Base-by-base conservation (phyloP, 2,113 vertebrate species). In the Phoxinus phoxinus region DNA sequence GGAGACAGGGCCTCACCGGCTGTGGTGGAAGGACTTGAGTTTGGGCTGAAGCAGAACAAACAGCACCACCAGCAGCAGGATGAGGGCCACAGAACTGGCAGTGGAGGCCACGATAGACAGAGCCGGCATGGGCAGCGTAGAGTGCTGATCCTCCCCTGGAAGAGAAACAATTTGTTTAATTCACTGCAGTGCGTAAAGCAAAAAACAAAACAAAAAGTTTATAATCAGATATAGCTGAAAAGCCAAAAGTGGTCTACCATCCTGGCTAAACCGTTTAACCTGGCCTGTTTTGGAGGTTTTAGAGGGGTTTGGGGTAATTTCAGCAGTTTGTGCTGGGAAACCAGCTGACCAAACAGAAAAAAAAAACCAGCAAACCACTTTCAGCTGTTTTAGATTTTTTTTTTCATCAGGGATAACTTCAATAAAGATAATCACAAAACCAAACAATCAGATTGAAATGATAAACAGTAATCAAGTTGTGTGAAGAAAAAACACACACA, bases 41-140 rank as follows among this genome's bases (percentile, higher is more conserved):
- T 98, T 99, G 67, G 98, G 98, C 93, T 99, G 98, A 87, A 99
- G 95, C 87, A 99, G 93, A 84, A 99, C 98, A 89, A 99, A 99
- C 81, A 99, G 93, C 89, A 99, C 97, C 83, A 99, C 96, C 27
- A 99, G 93, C 86, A 99, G 97, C 86, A 99, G 95, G 89, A 99
- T 97, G 88, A 99, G 94, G 0, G 94, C 96, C 0, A 99, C 98
- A 0, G 97, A 98, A 86, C 97, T 98, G 1, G 98, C 98, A 23
- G 98, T 99, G 86, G 97, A 96, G 5, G 96, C 96, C 89, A 99
- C 97, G 46, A 99, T 98, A 69, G 97, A 97, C 25, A 99, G 94
- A 0, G 98, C 95, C 37, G 98, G 96, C 59, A 97, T 96, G 23
- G 96, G 97, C 11, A 98, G 93, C 0, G 95, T 90, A 0, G 96